Evolutionary conservation across 1,140 invertebrate species (phyloP), one percentile per base, ranked within the genome.

Genomic region (Microplitis mediator): DNA sequence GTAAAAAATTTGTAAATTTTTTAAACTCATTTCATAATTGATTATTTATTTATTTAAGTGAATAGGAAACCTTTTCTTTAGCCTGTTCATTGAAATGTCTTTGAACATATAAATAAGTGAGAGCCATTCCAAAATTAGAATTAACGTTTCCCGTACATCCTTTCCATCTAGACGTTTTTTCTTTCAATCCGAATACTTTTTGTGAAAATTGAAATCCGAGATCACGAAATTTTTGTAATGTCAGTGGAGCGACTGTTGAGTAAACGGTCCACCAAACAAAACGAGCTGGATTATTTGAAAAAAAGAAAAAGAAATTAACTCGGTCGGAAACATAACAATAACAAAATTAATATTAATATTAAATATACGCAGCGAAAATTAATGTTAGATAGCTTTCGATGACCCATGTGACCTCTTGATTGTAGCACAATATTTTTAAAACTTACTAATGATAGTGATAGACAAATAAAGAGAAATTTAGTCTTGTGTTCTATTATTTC

Each of bases 41-140:
- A 58, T 5, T n/a, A 5, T 13, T 32, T 11, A 13, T 3, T 56
- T 32, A 60, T 68, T 69, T 56, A 67, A 11, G 50, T 68, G 1
- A 36, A 35, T 13, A 66, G 58, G 79, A 80, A 83, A 93, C 93
- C 87, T 91, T 92, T 77, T 92, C 86, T 75, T 92, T 89, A 0
- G 91, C 89, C 36, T 88, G 83, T 52, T 91, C 88, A 75, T 93
- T 91, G 79, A 95, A 94, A 79, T 93, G 89, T 73, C 88, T 87
- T 68, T 90, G 87, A 1, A 95, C 91, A 80, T 95, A 95, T n/a
- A 94, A 80, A 61, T 93, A 90, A 73, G 93, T 93, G 1, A 95
- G 87, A 4, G 93, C 93, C 84, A 94, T 92, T 6, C 93, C 93
- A 81, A 95, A 92, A 78, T 93, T 92, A 9, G 92, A 90, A 78